Conservation (phyloP, 2,797 vertebrate genomes). For the Tapirus indicus region DNA sequence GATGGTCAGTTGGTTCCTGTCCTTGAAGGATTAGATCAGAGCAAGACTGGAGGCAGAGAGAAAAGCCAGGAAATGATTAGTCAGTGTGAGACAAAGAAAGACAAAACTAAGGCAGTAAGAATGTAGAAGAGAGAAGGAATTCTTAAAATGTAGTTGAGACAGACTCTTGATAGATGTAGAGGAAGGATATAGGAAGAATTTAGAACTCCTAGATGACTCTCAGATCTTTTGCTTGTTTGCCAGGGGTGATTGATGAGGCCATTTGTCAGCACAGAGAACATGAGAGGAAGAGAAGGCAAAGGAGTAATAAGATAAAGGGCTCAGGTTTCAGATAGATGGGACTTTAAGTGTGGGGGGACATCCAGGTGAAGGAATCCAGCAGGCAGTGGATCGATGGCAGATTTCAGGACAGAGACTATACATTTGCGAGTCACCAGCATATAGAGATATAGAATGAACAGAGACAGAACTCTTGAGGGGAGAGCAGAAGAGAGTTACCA, state of each 20-base stretch:
- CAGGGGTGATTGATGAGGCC: not conserved
- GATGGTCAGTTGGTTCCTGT: not conserved
- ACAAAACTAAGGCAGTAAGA: not conserved
- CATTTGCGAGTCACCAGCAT: not conserved
- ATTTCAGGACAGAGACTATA: conserved; percentile 36
- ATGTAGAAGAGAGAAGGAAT: not conserved
- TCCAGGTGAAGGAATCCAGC: not conserved
- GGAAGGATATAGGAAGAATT: not conserved
- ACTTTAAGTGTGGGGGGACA: not conserved
- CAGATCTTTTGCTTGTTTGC: not conserved
- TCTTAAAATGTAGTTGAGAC: not conserved
- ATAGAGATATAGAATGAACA: not conserved
- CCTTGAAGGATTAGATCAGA: conserved; percentile 18
- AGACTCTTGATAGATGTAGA: not conserved
- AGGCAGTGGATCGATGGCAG: not conserved
- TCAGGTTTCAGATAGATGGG: not conserved
- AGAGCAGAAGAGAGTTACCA: not conserved
- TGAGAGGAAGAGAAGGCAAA: not conserved
- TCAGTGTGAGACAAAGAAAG: not conserved
- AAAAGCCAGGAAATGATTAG: not conserved
- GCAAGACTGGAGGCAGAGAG: not conserved
- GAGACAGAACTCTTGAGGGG: not conserved
- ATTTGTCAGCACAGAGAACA: not conserved
- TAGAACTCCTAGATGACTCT: not conserved
- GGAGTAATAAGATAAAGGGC: not conserved